Conservation (phyloP, 2,888 invertebrate species). For the Slavum lentiscoides region DNA sequence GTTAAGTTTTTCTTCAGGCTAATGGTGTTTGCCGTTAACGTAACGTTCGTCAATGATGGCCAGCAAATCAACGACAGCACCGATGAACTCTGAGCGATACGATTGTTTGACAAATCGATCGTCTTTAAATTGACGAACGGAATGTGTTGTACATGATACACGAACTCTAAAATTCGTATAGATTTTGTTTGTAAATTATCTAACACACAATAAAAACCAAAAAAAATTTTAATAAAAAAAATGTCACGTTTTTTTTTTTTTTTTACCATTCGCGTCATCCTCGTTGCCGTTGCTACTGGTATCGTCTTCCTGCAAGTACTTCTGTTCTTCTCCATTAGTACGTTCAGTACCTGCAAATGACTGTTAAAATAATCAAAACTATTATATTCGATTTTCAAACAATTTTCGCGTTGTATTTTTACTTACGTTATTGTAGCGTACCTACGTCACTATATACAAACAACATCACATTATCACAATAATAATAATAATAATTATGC, state of each 20-base stretch:
- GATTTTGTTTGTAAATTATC: not conserved
- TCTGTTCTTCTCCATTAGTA: too few relatives aligned
- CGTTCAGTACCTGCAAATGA: too few relatives aligned
- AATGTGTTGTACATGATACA: conserved; percentile 16
- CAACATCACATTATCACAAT: too few relatives aligned
- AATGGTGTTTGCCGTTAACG: conserved; percentile 4
- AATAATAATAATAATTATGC: too few relatives aligned
- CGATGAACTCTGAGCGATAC: not conserved
- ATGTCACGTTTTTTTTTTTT: not conserved
- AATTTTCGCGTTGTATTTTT: too few relatives aligned
- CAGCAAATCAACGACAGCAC: conserved; percentile 12
- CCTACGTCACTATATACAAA: too few relatives aligned
- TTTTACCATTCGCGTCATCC: too few relatives aligned
- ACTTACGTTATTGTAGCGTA: too few relatives aligned
- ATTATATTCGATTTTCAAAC: too few relatives aligned
- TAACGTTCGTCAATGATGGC: conserved; percentile 13
- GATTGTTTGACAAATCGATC: conserved; percentile 18
- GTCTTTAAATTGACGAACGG: conserved; percentile 11
- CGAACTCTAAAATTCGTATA: not conserved
- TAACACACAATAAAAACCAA: not conserved
- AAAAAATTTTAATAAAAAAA: not conserved
- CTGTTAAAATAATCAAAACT: too few relatives aligned
- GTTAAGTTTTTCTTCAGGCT: conserved; percentile 4
- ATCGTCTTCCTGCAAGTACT: too few relatives aligned
- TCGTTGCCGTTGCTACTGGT: too few relatives aligned